Percentiles rank a stretch among this genome's conserved stretches.
phyloP scores from a whole-genome alignment of 2,888 invertebrate genomes.

The Cheilosia soror region DNA sequence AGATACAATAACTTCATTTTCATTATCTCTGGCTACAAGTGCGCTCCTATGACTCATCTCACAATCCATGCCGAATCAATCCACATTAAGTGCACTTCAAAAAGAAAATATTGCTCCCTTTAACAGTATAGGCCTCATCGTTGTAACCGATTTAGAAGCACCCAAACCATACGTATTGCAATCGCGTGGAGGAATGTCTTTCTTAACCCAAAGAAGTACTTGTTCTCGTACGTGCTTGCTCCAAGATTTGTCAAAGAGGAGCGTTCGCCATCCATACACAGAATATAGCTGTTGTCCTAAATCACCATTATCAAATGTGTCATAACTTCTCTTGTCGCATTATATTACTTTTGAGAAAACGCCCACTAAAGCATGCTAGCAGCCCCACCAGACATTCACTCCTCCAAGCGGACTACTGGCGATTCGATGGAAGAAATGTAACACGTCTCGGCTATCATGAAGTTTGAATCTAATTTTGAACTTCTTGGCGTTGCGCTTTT shows the following conservation, averaged over 20 bases:
- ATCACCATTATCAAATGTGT: constrained; percentile 47
- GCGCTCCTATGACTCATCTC: too few species aligned
- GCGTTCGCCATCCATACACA: constrained; percentile 8
- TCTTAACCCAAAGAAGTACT: constrained; percentile 4
- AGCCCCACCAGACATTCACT: neutral
- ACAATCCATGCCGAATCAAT: neutral
- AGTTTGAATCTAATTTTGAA: constrained; percentile 55
- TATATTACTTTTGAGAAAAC: constrained; percentile 44
- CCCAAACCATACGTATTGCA: neutral
- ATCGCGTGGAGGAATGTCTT: constrained; percentile 26
- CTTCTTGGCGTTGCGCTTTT: constrained; percentile 26
- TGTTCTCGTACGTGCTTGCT: constrained; percentile 14
- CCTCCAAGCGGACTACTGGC: neutral
- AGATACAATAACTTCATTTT: too few species aligned
- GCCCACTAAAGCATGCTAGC: constrained; percentile 15
- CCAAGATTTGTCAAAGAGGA: neutral
- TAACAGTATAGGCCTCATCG: neutral
- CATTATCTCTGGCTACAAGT: too few species aligned
- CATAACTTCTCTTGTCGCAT: constrained; percentile 47
- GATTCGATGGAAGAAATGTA: constrained; percentile 28
- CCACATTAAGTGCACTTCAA: neutral
- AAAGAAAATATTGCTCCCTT: neutral
- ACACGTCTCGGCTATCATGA: constrained; percentile 53
- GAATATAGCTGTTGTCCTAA: constrained; percentile 32
- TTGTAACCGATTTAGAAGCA: neutral